Evolutionary conservation across 1,140 invertebrate genomes (phyloP).

Genomic region (Gonatopus flavifemur): DNA sequence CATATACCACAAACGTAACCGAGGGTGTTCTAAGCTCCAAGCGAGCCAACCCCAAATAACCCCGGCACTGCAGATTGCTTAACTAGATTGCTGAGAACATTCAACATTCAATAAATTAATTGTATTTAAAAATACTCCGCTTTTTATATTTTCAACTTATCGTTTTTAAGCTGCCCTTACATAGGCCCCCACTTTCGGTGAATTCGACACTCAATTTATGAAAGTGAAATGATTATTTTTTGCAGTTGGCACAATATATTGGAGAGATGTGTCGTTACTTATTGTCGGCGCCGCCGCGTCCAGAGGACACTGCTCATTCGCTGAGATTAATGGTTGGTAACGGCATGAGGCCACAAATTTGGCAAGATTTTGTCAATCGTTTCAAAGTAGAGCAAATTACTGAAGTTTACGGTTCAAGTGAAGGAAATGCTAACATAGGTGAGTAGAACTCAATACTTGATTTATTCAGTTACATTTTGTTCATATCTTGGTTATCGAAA

Average conservation of each 20-base stretch:
- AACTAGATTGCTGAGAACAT: too few relatives aligned
- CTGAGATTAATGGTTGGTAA: constrained; percentile 56
- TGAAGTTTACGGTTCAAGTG: constrained; percentile 78
- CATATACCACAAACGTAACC: too few relatives aligned
- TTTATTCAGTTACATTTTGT: constrained; percentile 1
- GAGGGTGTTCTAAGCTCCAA: too few relatives aligned
- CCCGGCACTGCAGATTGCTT: too few relatives aligned
- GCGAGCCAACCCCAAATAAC: too few relatives aligned
- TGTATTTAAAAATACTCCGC: too few relatives aligned
- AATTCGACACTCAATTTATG: too few relatives aligned
- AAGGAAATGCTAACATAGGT: constrained; percentile 75
- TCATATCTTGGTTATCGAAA: too few relatives aligned
- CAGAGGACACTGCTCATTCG: constrained; percentile 51
- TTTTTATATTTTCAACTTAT: too few relatives aligned
- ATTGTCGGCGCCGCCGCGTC: constrained; percentile 63
- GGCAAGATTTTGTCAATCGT: constrained; percentile 58
- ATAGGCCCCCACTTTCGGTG: too few relatives aligned
- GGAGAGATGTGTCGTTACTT: constrained; percentile 82
- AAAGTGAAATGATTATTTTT: constrained; percentile 11
- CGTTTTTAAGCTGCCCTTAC: too few relatives aligned
- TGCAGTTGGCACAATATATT: constrained; percentile 73
- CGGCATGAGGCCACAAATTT: constrained; percentile 55
- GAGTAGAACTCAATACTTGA: constrained; percentile 21
- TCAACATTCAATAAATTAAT: background rate
- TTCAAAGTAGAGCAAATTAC: constrained; percentile 67